phyloP scores from a whole-genome alignment of 2,113 vertebrate species.

The Mobula birostris region DNA sequence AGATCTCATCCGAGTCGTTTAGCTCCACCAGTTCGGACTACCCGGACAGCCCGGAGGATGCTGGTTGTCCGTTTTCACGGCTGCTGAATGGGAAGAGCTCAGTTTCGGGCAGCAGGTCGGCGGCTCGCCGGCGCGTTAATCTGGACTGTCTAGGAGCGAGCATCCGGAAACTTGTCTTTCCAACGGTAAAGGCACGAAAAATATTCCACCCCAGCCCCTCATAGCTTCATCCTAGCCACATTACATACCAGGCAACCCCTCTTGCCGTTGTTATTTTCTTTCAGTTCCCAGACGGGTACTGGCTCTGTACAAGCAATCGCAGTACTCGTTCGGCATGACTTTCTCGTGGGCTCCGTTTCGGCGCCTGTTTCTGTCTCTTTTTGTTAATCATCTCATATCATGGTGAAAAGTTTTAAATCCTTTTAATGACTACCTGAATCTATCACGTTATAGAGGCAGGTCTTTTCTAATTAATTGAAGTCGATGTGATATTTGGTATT shows the following conservation, averaged over 20 bases:
- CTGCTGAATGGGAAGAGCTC: slow-evolving; percentile 81
- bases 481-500: neutral
- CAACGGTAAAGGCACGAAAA: slow-evolving; percentile 66
- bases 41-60: slow-evolving; percentile 75
- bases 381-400: neutral
- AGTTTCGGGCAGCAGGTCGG: slow-evolving; percentile 56
- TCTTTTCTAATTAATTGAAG: neutral
- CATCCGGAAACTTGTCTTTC: slow-evolving; percentile 81
- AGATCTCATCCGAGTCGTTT: slow-evolving; percentile 92
- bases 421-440: neutral
- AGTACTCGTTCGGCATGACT: neutral
- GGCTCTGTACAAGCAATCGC: neutral
- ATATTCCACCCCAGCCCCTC: neutral
- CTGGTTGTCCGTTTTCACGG: slow-evolving; percentile 68
- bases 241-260: neutral
- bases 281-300: neutral
- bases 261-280: neutral
- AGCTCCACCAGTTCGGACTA: slow-evolving; percentile 87
- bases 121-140: slow-evolving; percentile 79
- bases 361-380: neutral
- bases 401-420: neutral
- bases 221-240: neutral
- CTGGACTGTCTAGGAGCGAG: slow-evolving; percentile 91
- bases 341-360: neutral
- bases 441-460: neutral